Evolutionary conservation across 2,888 invertebrate genomes (phyloP).

Genomic region (Slavum lentiscoides): DNA sequence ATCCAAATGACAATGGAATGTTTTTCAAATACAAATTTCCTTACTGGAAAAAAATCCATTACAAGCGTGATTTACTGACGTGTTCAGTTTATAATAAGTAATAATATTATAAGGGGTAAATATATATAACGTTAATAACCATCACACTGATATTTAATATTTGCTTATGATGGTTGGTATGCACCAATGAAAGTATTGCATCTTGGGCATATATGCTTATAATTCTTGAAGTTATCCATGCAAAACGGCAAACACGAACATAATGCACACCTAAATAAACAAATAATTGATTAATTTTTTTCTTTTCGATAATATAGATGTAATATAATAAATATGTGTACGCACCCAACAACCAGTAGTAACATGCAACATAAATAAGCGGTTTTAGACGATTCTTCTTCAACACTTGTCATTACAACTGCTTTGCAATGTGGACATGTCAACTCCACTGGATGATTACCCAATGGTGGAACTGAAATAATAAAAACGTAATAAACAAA

Average conservation of each 20-base stretch:
- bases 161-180: neutral
- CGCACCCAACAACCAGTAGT: conserved; percentile 22
- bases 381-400: conserved; percentile 12
- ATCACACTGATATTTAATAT: neutral
- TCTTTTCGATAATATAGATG: no score
- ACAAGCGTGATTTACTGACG: no score
- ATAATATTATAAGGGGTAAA: no score
- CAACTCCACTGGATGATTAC: conserved; percentile 1
- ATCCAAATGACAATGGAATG: no score
- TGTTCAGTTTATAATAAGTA: no score
- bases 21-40: no score
- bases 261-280: conserved; percentile 15
- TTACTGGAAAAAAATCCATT: no score
- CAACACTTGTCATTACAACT: neutral
- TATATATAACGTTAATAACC: no score
- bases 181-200: conserved; percentile 28
- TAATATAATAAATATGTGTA: neutral
- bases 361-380: conserved; percentile 38
- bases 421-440: conserved; percentile 29
- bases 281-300: neutral
- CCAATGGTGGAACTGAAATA: conserved; percentile 37
- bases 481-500: neutral
- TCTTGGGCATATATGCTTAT: conserved; percentile 21
- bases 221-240: conserved; percentile 30
- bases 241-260: conserved; percentile 41